These are phyloP conservation scores for Sinocyclocheilus anophthalmus DNA, from an alignment of 2,113 vertebrate species.

Conservation along the genomic window DNA sequence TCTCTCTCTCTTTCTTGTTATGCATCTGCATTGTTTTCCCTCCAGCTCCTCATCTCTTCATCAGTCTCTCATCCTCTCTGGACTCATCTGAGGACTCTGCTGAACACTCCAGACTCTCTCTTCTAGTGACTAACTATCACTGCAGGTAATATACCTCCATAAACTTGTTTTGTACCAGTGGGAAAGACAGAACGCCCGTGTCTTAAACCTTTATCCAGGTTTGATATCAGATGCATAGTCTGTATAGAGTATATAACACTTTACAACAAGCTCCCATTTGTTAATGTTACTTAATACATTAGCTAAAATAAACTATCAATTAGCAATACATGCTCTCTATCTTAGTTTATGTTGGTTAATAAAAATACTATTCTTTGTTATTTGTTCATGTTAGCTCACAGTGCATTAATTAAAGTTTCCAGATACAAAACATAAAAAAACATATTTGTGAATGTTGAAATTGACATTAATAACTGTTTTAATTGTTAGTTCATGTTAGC, in stretches of 20 bases:
- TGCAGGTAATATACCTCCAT: constrained; percentile 30
- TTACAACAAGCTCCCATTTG: background rate
- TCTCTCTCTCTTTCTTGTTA: constrained; percentile 17
- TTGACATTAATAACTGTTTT: background rate
- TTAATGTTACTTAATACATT: background rate
- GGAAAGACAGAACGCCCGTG: background rate
- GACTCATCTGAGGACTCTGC: background rate
- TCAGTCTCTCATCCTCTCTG: constrained; percentile 1
- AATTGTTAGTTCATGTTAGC: background rate
- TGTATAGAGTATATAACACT: background rate
- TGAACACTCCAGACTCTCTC: background rate
- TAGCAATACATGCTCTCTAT: background rate
- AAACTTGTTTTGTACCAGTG: background rate
- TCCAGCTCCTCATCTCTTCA: constrained; percentile 48
- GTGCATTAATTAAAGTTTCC: background rate
- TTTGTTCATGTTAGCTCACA: background rate
- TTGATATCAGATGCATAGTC: background rate
- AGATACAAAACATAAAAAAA: background rate
- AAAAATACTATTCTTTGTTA: background rate
- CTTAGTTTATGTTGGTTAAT: background rate
- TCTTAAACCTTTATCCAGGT: background rate
- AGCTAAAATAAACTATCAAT: background rate
- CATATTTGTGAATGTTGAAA: background rate
- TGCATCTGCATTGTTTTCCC: constrained; percentile 36
- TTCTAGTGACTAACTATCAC: background rate